A percentile compares a stretch with the other conserved stretches of the same genome.
Evolutionary conservation across 2,888 invertebrate genomes (phyloP).

Genomic region (Trichopoda pennipes): DNA sequence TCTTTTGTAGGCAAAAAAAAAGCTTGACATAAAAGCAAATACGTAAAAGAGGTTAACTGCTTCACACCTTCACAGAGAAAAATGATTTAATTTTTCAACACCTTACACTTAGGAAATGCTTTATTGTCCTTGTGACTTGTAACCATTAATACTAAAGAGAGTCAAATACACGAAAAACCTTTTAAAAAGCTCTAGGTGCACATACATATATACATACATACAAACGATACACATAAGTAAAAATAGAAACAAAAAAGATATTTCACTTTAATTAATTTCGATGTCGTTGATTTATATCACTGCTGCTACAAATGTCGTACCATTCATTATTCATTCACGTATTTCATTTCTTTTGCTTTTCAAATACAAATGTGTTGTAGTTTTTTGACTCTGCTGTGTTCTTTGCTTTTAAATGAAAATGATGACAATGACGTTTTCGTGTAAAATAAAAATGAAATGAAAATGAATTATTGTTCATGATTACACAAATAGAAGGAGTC

Average conservation of each 20-base stretch:
- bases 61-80: too few species aligned
- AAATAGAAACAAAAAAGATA: background rate
- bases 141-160: too few species aligned
- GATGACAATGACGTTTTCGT: constrained; percentile 1
- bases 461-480: constrained; percentile 39
- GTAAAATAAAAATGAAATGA: background rate
- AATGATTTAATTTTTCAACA: too few species aligned
- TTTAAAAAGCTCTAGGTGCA: background rate
- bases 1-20: too few species aligned
- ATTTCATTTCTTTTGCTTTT: constrained; percentile 3
- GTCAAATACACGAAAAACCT: background rate
- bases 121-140: too few species aligned
- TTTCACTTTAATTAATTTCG: constrained; percentile 40
- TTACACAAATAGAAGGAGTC: constrained; percentile 34
- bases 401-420: background rate
- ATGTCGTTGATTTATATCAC: constrained; percentile 53
- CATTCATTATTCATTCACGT: background rate
- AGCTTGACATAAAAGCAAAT: too few species aligned
- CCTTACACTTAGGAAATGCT: too few species aligned
- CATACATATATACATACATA: too few species aligned
- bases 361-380: background rate
- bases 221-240: background rate
- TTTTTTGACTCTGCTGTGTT: background rate
- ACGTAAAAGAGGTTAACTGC: too few species aligned
- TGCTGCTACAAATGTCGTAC: constrained; percentile 8